Evolutionary conservation across 2,888 invertebrate genomes (phyloP), one percentile per base, ranked within the genome.

Genomic region (Diploptera punctata): DNA sequence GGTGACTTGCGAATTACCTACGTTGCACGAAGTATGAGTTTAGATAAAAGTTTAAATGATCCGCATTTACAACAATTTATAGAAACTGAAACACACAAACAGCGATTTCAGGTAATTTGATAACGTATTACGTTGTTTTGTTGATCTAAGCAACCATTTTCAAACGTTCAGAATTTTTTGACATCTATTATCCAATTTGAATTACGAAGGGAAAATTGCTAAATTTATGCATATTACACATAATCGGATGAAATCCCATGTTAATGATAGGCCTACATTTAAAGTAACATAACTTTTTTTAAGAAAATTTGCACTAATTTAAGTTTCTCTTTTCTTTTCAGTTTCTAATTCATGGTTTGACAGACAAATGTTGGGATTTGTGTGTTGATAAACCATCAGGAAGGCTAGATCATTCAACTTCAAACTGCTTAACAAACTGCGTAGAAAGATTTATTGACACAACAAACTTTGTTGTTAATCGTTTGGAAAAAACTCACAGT

Each of bases 391-490:
- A 84, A 74, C 89, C 90, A 1, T 83, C 87, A 21, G 82, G 83
- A 61, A 86, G 88, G 68, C 82, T 91, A 61, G 90, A 90, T 78
- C 82, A 87, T 1, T 88, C 86, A 78, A 88, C 88, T 65, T 89
- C 90, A 80, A 85, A 84, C 76, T 92, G 92, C 83, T 83, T 92
- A 69, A 83, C 84, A 78, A 91, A 91, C 82, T 92, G 91, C 83
- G 91, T 92, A 10, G 90, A 91, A 76, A 84, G 91, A 76, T 91
- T 91, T 80, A 88, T 92, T 77, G 91, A 92, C 80, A 87, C 90
- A 1, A 89, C 90, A 7, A 89, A 89, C 76, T 91, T 87, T 77
- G 87, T 92, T 54, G 87, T 90, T 5, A 90, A 88, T 78, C 85
- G 90, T 74, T 82, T 91, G 67, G 88, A 89, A 82, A 87, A 84